These are phyloP conservation scores for Felis catus DNA, from an alignment of 2,113 vertebrate species.

Conservation along the genomic window F.catus_Fca126_mat1.0 CM031412.1:44919001-44919500, in stretches of 20 bases:
- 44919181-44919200: background rate
- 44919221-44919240: background rate
- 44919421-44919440: background rate
- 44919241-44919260: background rate
- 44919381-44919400: background rate
- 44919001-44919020: background rate
- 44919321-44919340: background rate
- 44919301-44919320: background rate
- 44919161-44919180: background rate
- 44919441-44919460: constrained; percentile 39
- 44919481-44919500: background rate
- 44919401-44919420: background rate
- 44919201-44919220: background rate
- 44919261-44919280: background rate
- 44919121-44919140: background rate
- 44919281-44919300: background rate
- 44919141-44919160: background rate
- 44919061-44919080: background rate
- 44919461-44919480: background rate
- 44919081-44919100: background rate
- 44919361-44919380: background rate
- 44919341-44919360: background rate
- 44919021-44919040: background rate
- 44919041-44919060: background rate
- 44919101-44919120: background rate